Conservation (phyloP, 2,113 vertebrate genomes). For the Cyprinodon brontotheroides region DNA sequence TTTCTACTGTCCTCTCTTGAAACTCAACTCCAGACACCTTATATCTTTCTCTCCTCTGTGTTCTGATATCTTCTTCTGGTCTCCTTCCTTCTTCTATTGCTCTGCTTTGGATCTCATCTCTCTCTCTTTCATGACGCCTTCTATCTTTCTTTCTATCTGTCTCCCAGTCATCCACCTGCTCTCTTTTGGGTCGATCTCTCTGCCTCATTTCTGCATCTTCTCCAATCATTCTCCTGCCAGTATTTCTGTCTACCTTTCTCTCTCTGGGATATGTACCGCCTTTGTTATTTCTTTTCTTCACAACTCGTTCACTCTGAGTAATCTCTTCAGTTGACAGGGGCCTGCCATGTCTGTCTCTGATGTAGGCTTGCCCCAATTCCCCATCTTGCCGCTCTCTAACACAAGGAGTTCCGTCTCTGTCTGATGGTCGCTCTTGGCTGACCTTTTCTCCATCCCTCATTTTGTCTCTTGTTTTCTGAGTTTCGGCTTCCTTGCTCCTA, state of each 20-base stretch:
- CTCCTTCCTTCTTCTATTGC: slow-evolving; percentile 46
- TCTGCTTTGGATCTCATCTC: slow-evolving; percentile 37
- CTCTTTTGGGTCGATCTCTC: slow-evolving; percentile 26
- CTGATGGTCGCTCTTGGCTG: slow-evolving; percentile 19
- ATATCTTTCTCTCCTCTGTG: slow-evolving; percentile 39
- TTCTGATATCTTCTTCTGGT: slow-evolving; percentile 39
- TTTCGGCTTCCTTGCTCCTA: slow-evolving; percentile 50
- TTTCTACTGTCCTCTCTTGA: slow-evolving; percentile 55
- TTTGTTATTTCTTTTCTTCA: slow-evolving; percentile 44
- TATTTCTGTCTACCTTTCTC: slow-evolving; percentile 43
- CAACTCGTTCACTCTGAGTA: slow-evolving; percentile 14
- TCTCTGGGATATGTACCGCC: slow-evolving; percentile 76
- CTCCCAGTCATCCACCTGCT: slow-evolving; percentile 33
- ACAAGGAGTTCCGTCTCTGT: slow-evolving; percentile 35
- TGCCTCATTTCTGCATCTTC: slow-evolving; percentile 23
- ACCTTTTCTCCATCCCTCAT: slow-evolving; percentile 47
- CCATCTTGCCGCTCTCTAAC: slow-evolving; percentile 47
- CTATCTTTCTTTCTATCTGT: slow-evolving; percentile 40
- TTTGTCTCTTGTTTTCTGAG: slow-evolving; percentile 58
- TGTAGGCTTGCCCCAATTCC: slow-evolving; percentile 41
- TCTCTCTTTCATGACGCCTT: slow-evolving; percentile 22
- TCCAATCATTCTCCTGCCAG: slow-evolving; percentile 11
- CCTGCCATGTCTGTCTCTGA: slow-evolving; percentile 46
- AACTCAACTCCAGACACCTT: slow-evolving; percentile 34
- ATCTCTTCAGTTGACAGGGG: slow-evolving; percentile 23